Evolutionary conservation across 1,140 invertebrate genomes (phyloP).

Genomic region (Nephotettix cincticeps): DNA sequence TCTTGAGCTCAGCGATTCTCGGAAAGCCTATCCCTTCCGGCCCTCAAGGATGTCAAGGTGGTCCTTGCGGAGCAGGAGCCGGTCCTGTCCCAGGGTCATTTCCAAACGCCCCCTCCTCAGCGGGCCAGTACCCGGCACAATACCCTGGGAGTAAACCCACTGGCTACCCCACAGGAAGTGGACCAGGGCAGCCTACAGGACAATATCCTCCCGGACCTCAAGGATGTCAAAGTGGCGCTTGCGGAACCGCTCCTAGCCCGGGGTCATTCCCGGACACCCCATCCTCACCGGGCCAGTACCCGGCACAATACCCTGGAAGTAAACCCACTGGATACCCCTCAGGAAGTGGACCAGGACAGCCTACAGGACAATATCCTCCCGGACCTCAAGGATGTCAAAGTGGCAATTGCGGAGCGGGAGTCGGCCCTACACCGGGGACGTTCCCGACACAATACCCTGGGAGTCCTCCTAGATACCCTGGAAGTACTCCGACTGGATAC

Average conservation of each 20-base stretch:
- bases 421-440: background rate
- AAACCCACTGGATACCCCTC: too few species aligned
- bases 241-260: background rate
- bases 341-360: background rate
- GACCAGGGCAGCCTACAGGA: background rate
- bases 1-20: constrained; percentile 26
- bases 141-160: constrained; percentile 1
- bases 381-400: constrained; percentile 26
- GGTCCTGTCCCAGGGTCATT: background rate
- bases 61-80: background rate
- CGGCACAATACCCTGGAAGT: background rate
- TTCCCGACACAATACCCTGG: background rate
- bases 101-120: background rate
- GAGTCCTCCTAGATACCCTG: background rate
- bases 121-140: background rate
- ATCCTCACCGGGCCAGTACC: background rate
- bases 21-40: background rate
- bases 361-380: constrained; percentile 16
- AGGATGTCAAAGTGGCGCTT: background rate
- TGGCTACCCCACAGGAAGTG: background rate
- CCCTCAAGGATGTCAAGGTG: constrained; percentile 8
- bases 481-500: constrained; percentile 4
- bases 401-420: background rate
- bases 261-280: constrained; percentile 2
- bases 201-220: background rate